These are phyloP conservation scores for Eupithecia subfuscata DNA, from an alignment of 2,888 invertebrate genomes.

Conservation along the genomic window DNA sequence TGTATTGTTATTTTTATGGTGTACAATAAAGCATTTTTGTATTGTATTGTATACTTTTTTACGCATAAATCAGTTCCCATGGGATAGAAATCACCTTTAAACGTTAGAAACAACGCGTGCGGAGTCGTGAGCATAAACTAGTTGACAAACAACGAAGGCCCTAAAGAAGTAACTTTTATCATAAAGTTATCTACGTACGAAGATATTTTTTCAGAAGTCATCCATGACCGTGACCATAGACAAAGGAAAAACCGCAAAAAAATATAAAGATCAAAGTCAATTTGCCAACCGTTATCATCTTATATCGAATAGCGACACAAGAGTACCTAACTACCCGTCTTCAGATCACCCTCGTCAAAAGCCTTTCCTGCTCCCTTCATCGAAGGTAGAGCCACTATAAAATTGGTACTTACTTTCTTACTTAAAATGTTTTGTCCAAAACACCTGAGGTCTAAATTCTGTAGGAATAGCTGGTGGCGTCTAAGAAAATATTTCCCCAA, in stretches of 20 bases:
- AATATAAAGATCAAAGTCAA: slow-evolving; percentile 39
- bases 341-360: slow-evolving; percentile 43
- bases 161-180: neutral
- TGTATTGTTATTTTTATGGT: too few species aligned
- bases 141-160: too few species aligned
- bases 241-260: slow-evolving; percentile 26
- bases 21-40: too few species aligned
- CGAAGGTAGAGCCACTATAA: slow-evolving; percentile 25
- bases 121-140: too few species aligned
- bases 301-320: slow-evolving; percentile 44
- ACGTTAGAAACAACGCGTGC: too few species aligned
- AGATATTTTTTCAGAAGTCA: neutral
- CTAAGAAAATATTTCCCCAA: neutral
- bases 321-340: slow-evolving; percentile 35
- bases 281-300: slow-evolving; percentile 42
- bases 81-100: too few species aligned
- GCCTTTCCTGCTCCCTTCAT: slow-evolving; percentile 40
- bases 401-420: slow-evolving; percentile 26
- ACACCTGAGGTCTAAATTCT: neutral
- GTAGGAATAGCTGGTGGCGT: neutral
- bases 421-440: neutral
- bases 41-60: too few species aligned
- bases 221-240: neutral
- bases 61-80: too few species aligned
- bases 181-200: neutral